These are phyloP conservation scores for Cabera pusaria DNA, from an alignment of 2,888 invertebrate genomes.

Conservation along the genomic window DNA sequence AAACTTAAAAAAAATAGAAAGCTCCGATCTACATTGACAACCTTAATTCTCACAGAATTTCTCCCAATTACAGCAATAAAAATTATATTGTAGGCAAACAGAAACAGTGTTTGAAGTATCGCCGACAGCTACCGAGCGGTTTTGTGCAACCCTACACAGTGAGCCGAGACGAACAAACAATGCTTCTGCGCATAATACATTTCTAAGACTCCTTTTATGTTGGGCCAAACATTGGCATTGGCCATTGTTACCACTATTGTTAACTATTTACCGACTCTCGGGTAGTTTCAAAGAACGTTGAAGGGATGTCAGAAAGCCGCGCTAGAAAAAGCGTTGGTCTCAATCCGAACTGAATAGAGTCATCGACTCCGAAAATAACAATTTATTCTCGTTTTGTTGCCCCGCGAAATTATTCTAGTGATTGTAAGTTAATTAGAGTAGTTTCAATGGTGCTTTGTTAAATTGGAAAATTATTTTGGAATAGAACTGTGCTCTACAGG, in stretches of 20 bases:
- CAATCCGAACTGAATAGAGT: conserved; percentile 55
- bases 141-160: conserved; percentile 69
- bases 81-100: conserved; percentile 80
- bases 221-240: conserved; percentile 80
- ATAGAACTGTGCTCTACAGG: too few species aligned
- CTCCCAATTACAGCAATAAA: conserved; percentile 78
- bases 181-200: conserved; percentile 63
- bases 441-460: background rate
- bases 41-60: conserved; percentile 52
- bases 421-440: conserved; percentile 38
- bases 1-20: too few species aligned
- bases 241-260: conserved; percentile 73
- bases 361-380: conserved; percentile 52
- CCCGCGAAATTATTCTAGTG: conserved; percentile 32
- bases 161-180: conserved; percentile 49
- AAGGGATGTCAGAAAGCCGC: conserved; percentile 59
- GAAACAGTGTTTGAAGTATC: conserved; percentile 61
- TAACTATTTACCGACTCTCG: conserved; percentile 79
- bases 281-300: conserved; percentile 68
- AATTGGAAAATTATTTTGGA: too few species aligned
- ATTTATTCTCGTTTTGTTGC: conserved; percentile 43
- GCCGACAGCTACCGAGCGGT: conserved; percentile 76
- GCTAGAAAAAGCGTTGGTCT: conserved; percentile 53
- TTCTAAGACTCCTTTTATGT: conserved; percentile 75
- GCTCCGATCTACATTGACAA: too few species aligned